Conservation (phyloP, 2,888 invertebrate species). For the Sepiola atlantica region DNA sequence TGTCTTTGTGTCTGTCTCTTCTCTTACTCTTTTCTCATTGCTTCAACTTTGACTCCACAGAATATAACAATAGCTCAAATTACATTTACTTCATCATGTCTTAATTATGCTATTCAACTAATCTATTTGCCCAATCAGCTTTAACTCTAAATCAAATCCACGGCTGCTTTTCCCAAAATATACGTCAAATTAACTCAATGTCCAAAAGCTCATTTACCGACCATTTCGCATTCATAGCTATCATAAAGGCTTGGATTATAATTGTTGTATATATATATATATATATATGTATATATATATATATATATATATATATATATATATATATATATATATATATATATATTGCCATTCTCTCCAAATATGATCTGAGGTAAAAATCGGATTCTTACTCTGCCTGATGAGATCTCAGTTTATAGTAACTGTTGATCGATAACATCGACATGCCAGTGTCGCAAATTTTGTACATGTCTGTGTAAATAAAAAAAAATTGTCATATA, state of each 20-base stretch:
- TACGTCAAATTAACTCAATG: background rate
- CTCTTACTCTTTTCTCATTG: background rate
- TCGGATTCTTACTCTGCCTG: too few relatives aligned
- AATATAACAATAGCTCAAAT: background rate
- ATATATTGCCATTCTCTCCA: too few relatives aligned
- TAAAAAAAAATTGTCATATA: too few relatives aligned
- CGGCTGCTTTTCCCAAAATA: background rate
- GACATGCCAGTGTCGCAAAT: too few relatives aligned
- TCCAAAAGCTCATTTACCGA: background rate
- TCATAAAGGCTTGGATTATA: background rate
- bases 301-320: too few relatives aligned
- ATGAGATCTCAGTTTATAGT: too few relatives aligned
- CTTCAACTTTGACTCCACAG: background rate
- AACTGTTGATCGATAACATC: too few relatives aligned
- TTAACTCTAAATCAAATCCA: background rate
- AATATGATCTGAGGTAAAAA: too few relatives aligned
- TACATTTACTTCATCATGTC: background rate
- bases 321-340: too few relatives aligned
- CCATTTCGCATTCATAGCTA: background rate
- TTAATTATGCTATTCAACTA: constrained; percentile 32
- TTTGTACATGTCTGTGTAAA: too few relatives aligned
- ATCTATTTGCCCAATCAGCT: background rate
- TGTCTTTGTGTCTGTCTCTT: background rate
- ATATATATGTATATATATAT: too few relatives aligned
- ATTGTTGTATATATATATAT: background rate